Base-by-base conservation (phyloP, 2,888 invertebrate species). In the Resseliella maxima region DNA sequence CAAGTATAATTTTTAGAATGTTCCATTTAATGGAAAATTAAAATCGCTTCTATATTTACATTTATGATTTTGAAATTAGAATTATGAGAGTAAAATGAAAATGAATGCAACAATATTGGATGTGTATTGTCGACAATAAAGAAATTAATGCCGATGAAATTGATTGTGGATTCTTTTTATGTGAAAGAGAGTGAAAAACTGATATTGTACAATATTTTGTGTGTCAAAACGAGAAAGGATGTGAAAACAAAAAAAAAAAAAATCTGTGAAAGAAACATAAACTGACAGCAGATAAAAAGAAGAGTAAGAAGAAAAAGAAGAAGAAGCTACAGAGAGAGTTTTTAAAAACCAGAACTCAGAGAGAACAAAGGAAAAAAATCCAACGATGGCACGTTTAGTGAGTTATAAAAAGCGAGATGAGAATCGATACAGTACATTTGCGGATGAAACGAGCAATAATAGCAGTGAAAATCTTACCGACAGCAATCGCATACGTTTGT, bases 371-470 rank as follows among this genome's bases (percentile, higher is more conserved):
- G n/a, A n/a, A n/a, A n/a, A n/a, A n/a, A n/a, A n/a, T n/a, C n/a
- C n/a, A n/a, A n/a, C n/a, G n/a, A 88, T 88, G 88, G 88, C 88
- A 87, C 88, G 88, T 50, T 83, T 88, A 86, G 88, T 88, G 38
- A 88, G 88, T 85, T 88, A 88, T 81, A 88, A 86, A 54, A 59
- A 86, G 15, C 86, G 86, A 64, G 88, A 88, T 86, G 88, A 88
- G 50, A 88, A 88, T 88, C 88, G 88, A 41, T 88, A 88, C 45
- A 87, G 87, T 24, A 88, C 88, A 12, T 88, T 88, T 72, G 87
- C 59, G 27, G 88, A 88, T 85, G 88, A 88, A 31, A 38, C 81
- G 24, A 85, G 38, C 27, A 83, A 38, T 15, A 64, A 36, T 24
- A 86, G 86, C 21, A 59, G 64, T 18, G 86, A 86, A 64, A 86